These are phyloP conservation scores for Bombus difficillimus DNA, from an alignment of 1,140 invertebrate genomes.

Conservation along the genomic window DNA sequence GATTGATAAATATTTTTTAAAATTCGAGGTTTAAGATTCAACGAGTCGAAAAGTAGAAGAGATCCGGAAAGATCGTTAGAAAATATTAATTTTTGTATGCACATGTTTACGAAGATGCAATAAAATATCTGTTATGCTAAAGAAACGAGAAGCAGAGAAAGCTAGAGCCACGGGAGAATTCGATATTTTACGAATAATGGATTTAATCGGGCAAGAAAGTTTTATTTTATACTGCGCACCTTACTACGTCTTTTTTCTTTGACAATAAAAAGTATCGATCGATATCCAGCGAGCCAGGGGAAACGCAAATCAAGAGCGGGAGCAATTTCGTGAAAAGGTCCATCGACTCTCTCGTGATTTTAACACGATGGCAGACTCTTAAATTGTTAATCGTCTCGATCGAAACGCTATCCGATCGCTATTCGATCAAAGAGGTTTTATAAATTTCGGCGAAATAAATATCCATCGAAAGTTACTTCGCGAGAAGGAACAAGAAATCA, in stretches of 20 bases:
- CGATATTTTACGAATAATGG: not conserved
- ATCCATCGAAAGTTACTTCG: too few relatives aligned
- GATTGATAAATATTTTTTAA: not conserved
- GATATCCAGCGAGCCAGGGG: not conserved
- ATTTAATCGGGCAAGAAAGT: not conserved
- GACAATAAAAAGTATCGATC: not conserved
- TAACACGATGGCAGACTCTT: not conserved
- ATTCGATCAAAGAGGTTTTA: not conserved
- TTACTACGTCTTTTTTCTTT: not conserved
- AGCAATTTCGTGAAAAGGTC: too few relatives aligned
- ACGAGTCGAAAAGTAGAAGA: too few relatives aligned
- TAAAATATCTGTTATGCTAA: not conserved
- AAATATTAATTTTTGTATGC: not conserved
- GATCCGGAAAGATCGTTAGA: too few relatives aligned
- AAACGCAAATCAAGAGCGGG: too few relatives aligned
- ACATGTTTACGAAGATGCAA: not conserved
- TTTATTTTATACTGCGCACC: not conserved
- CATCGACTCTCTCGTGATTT: not conserved
- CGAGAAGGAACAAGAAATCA: too few relatives aligned
- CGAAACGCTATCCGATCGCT: not conserved
- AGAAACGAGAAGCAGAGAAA: not conserved
- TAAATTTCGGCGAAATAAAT: not conserved
- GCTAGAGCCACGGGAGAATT: not conserved
- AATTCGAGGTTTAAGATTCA: too few relatives aligned
- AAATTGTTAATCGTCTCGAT: not conserved